Evolutionary conservation across 2,797 vertebrate species (phyloP).

Genomic region (Argentina silus): DNA sequence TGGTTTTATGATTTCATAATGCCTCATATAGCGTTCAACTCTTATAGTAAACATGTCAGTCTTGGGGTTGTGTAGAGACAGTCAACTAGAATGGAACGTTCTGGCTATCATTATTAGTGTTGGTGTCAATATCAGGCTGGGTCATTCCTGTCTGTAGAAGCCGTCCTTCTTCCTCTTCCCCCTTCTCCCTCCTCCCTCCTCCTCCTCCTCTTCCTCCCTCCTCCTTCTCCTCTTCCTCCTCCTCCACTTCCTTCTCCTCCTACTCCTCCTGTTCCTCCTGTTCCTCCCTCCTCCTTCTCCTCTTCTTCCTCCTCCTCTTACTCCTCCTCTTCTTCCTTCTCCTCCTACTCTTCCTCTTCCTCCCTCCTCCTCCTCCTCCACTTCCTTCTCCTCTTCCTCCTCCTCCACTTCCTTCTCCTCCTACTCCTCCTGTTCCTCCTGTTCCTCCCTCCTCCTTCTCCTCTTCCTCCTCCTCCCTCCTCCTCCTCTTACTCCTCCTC

Average conservation of each 20-base stretch:
- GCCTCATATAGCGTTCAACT: background rate
- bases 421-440: too few species aligned
- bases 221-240: background rate
- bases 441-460: background rate
- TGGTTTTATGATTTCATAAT: background rate
- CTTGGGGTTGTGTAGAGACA: too few species aligned
- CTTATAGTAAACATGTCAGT: background rate
- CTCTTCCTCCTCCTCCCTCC: background rate
- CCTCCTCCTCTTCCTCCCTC: background rate
- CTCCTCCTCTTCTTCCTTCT: background rate
- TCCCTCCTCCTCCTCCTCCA: background rate
- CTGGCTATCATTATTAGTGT: too few species aligned
- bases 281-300: background rate
- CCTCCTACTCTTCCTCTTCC: background rate
- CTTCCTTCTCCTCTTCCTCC: background rate
- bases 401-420: background rate
- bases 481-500: too few species aligned
- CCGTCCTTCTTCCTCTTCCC: background rate
- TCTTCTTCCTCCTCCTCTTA: too few species aligned
- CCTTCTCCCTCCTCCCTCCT: too few species aligned
- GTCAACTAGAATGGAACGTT: too few species aligned
- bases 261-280: too few species aligned
- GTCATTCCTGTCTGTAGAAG: too few species aligned
- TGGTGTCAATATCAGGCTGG: too few species aligned
- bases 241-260: background rate